Evolutionary conservation across 2,888 invertebrate genomes (phyloP).

Genomic region (Agonopterix heracliana): DNA sequence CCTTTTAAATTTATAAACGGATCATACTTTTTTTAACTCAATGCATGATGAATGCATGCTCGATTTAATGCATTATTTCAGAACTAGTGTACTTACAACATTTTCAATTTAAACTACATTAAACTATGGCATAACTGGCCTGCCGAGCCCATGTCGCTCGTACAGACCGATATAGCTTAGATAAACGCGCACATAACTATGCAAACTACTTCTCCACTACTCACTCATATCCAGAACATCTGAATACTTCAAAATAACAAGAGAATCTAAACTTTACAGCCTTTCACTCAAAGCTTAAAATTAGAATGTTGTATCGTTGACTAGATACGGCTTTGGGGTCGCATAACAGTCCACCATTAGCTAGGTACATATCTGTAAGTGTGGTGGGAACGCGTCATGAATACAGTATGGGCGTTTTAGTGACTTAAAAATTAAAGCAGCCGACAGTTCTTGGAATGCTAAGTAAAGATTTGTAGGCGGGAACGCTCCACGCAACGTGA

Average conservation of each 20-base stretch:
- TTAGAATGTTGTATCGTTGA: conserved; percentile 16
- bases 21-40: too few relatives aligned
- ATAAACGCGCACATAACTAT: conserved; percentile 68
- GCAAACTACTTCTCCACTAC: conserved; percentile 54
- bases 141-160: conserved; percentile 37
- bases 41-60: too few relatives aligned
- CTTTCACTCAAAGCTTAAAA: conserved; percentile 25
- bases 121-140: conserved; percentile 21
- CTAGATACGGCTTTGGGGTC: conserved; percentile 23
- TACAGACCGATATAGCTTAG: conserved; percentile 59
- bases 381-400: conserved; percentile 60
- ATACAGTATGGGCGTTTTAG: conserved; percentile 60
- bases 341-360: conserved; percentile 50
- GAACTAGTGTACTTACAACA: too few relatives aligned
- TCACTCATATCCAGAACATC: conserved; percentile 21
- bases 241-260: conserved; percentile 23
- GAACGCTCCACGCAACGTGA: conserved; percentile 48
- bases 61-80: too few relatives aligned
- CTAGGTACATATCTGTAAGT: conserved; percentile 57
- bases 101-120: too few relatives aligned
- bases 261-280: conserved; percentile 36
- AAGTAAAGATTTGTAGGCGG: conserved; percentile 59
- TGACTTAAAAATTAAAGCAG: conserved; percentile 65
- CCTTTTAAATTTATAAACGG: too few relatives aligned
- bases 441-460: conserved; percentile 60